Base-by-base conservation (phyloP, 1,140 invertebrate species). In the Aethina tumida region DNA sequence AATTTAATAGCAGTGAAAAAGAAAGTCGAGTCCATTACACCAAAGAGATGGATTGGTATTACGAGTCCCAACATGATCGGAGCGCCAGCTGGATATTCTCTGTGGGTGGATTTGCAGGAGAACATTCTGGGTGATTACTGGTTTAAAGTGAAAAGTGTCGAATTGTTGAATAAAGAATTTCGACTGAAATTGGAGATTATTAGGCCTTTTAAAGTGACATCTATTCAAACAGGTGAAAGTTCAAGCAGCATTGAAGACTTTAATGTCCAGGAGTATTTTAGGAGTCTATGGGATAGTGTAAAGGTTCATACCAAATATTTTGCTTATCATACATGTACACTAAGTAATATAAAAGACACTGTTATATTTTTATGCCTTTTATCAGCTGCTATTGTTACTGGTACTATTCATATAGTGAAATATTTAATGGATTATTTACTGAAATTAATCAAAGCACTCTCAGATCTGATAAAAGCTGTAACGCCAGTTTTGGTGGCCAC, bases 401-500 rank as follows among this genome's bases (percentile, higher is more conserved):
- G 43, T 19, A 21, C 16, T 7, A n/a, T 48, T 5, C 41, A 48
- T 24, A 15, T 41, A 2, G 30, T 52, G 7, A 34, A 49, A 20
- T 54, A 44, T 42, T 16, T 54, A 16, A 26, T 52, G 22, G 50
- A 56, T 16, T 56, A 49, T 47, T 19, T 46, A 8, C 37, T 56
- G 25, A 46, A 45, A 37, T 25, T 56, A 12, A 27, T 56, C 15
- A 38, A 32, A 30, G 56, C 64, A 47, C 18, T 59, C 2, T 54
- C 55, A 14, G 24, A 41, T 26, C 28, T 65, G 20, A 47, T 67
- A 16, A 44, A 41, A 32, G 51, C 45, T 10, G 38, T 47, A 0
- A 66, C 59, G 9, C 65, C 66, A 16, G 48, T 67, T 27, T 30
- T 60, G 1, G 37, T 65, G 33, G 53, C 53, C 3, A 33, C 62